These are phyloP conservation scores for Lasioglossum morio DNA, from an alignment of 2,888 invertebrate genomes.

Conservation along the genomic window DNA sequence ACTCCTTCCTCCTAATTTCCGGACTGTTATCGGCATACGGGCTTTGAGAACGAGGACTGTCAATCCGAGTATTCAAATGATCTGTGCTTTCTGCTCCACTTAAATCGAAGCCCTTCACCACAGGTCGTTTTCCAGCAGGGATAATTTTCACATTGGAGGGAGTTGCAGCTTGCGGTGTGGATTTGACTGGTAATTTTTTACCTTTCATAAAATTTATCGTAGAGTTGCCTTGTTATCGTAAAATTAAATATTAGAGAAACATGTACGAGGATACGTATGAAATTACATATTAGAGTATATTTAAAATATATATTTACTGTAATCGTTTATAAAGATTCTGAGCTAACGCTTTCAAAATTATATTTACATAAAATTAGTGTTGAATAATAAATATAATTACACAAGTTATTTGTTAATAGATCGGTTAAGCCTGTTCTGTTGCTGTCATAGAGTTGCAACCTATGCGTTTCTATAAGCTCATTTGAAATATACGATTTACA, in stretches of 20 bases:
- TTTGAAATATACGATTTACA: conserved; percentile 5
- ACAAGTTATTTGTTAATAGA: conserved; percentile 5
- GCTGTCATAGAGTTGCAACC: background rate
- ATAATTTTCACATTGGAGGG: conserved; percentile 78
- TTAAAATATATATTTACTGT: conserved; percentile 27
- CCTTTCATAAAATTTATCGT: conserved; percentile 86
- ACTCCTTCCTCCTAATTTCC: conserved; percentile 79
- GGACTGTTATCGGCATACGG: conserved; percentile 79
- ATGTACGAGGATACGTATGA: conserved; percentile 10
- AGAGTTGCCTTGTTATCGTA: conserved; percentile 24
- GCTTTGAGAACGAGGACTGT: conserved; percentile 78
- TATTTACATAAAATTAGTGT: conserved; percentile 16
- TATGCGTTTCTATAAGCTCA: background rate
- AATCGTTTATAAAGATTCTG: background rate
- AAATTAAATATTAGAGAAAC: conserved; percentile 1
- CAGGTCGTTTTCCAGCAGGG: conserved; percentile 75
- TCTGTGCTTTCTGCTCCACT: conserved; percentile 74
- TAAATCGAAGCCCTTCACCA: conserved; percentile 80
- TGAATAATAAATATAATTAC: conserved; percentile 20
- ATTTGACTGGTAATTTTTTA: conserved; percentile 82
- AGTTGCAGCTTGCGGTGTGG: conserved; percentile 72
- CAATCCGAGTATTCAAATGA: conserved; percentile 70
- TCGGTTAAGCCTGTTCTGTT: background rate
- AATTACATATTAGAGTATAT: conserved; percentile 26
- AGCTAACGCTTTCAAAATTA: conserved; percentile 15